phyloP scores from a whole-genome alignment of 2,888 invertebrate species.

The Pecten maximus region DNA sequence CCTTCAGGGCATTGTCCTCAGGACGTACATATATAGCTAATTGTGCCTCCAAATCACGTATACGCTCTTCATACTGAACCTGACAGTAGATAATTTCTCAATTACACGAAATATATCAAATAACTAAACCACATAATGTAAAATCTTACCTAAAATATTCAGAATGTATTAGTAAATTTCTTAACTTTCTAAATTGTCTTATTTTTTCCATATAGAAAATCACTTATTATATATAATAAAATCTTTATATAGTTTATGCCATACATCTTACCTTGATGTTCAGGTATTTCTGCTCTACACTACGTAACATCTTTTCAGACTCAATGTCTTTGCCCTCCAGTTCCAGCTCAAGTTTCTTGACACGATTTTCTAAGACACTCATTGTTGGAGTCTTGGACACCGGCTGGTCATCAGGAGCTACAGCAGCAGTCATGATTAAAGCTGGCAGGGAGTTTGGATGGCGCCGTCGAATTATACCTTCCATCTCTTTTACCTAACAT shows the following conservation, averaged over 20 bases:
- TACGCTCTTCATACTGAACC: slow-evolving; percentile 80
- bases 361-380: slow-evolving; percentile 74
- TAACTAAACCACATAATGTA: neutral
- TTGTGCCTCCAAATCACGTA: slow-evolving; percentile 77
- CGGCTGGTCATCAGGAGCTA: slow-evolving; percentile 59
- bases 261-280: slow-evolving; percentile 74
- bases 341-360: slow-evolving; percentile 78
- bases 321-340: slow-evolving; percentile 78
- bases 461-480: slow-evolving; percentile 77
- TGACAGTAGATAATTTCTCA: slow-evolving; percentile 55
- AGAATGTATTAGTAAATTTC: too few relatives aligned
- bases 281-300: slow-evolving; percentile 81
- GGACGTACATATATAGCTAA: slow-evolving; percentile 65
- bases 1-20: slow-evolving; percentile 58
- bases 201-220: too few relatives aligned
- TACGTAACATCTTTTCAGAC: slow-evolving; percentile 73
- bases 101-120: neutral
- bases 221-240: too few relatives aligned
- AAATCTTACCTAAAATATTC: too few relatives aligned
- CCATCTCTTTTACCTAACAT: slow-evolving; percentile 81
- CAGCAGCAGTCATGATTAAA: slow-evolving; percentile 80
- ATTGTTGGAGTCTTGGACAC: slow-evolving; percentile 60
- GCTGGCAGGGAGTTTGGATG: slow-evolving; percentile 81
- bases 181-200: too few relatives aligned
- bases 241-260: neutral